Conservation (phyloP, 1,140 invertebrate species). For the Camponotus pennsylvanicus region DNA sequence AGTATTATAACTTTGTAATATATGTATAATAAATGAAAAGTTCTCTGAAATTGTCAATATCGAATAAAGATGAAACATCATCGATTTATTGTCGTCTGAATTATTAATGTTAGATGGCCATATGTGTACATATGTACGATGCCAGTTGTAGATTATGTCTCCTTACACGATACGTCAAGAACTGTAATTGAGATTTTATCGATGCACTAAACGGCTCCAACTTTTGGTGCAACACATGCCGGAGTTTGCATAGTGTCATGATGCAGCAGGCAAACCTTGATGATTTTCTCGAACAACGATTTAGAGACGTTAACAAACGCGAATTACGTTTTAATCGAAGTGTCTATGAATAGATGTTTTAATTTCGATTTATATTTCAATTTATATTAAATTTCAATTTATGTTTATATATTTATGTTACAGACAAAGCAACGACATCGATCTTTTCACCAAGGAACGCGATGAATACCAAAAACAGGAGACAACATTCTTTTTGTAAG, state of each 20-base stretch:
- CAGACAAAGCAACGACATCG: conserved; percentile 42
- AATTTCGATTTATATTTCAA: too few species aligned
- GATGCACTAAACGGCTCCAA: conserved; percentile 70
- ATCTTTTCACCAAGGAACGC: conserved; percentile 33
- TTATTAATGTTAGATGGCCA: not conserved
- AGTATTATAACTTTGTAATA: not conserved
- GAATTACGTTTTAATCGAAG: conserved; percentile 23
- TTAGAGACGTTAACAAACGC: not conserved
- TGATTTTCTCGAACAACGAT: conserved; percentile 51
- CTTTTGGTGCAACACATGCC: conserved; percentile 72
- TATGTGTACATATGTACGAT: conserved; percentile 44
- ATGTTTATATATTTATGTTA: conserved; percentile 33
- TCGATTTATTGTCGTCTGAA: not conserved
- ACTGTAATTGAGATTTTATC: conserved; percentile 83
- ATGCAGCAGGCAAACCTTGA: conserved; percentile 5
- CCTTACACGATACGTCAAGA: conserved; percentile 63
- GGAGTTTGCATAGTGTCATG: conserved; percentile 53
- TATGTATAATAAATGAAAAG: not conserved
- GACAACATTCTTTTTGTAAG: conserved; percentile 65
- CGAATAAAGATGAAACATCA: not conserved
- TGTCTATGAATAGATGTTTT: not conserved
- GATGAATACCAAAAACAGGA: conserved; percentile 59
- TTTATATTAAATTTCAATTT: not conserved
- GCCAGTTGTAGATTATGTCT: conserved; percentile 35
- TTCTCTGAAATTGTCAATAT: not conserved